Evolutionary conservation across 2,113 vertebrate genomes (phyloP).

Genomic region (Furnarius figulus): DNA sequence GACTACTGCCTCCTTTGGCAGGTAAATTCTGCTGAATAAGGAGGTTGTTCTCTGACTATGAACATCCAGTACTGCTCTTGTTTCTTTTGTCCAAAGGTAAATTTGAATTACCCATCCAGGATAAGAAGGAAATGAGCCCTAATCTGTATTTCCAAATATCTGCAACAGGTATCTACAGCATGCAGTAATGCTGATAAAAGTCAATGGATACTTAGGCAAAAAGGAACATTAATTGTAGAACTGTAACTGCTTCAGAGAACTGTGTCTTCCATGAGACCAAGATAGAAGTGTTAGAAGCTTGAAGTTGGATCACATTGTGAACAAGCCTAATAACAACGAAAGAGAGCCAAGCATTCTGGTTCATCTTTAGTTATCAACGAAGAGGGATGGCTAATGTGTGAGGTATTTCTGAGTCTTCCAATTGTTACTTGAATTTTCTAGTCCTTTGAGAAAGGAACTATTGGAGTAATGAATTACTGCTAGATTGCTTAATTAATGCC

Average conservation of each 20-base stretch:
- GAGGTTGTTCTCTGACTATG: neutral
- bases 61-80: neutral
- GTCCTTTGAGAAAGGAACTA: neutral
- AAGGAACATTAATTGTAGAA: neutral
- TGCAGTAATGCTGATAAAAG: neutral
- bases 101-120: neutral
- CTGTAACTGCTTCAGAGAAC: neutral
- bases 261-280: neutral
- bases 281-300: neutral
- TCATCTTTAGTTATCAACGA: neutral
- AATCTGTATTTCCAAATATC: neutral
- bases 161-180: neutral
- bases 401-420: neutral
- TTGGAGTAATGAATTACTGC: neutral
- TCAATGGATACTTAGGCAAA: neutral
- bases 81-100: neutral
- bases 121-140: neutral
- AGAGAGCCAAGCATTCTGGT: neutral
- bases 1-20: neutral
- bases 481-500: neutral
- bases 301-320: neutral
- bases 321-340: neutral
- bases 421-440: neutral
- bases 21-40: neutral
- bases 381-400: neutral